Percentiles rank a stretch among this genome's conserved stretches.
Conservation (phyloP, 2,888 invertebrate genomes). For the Himalopsyche japonica region DNA sequence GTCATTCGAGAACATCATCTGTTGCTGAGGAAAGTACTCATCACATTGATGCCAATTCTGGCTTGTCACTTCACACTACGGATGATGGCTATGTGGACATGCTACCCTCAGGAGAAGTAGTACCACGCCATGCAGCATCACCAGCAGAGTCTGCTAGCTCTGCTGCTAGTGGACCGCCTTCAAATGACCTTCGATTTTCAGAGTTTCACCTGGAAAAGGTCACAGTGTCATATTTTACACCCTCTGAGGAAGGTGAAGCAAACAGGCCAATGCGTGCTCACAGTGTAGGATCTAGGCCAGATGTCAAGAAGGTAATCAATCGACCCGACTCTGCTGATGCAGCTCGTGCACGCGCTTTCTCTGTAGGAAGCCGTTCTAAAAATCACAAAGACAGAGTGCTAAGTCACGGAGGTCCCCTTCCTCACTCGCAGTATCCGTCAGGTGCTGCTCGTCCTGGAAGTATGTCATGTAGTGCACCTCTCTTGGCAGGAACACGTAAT, state of each 20-base stretch:
- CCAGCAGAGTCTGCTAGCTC: slow-evolving; percentile 73
- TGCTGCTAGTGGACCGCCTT: slow-evolving; percentile 80
- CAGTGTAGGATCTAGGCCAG: slow-evolving; percentile 82
- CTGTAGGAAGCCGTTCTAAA: slow-evolving; percentile 72
- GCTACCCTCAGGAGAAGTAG: slow-evolving; percentile 51
- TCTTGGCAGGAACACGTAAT: slow-evolving; percentile 56
- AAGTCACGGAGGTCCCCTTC: slow-evolving; percentile 45
- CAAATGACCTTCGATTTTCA: slow-evolving; percentile 74
- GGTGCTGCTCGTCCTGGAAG: slow-evolving; percentile 43
- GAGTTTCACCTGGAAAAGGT: slow-evolving; percentile 84
- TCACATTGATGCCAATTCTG: slow-evolving; percentile 43
- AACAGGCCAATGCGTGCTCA: slow-evolving; percentile 75
- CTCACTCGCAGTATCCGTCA: slow-evolving; percentile 40
- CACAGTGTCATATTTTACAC: slow-evolving; percentile 66
- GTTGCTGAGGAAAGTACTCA: slow-evolving; percentile 53
- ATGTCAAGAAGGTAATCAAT: slow-evolving; percentile 61
- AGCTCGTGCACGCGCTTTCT: slow-evolving; percentile 72
- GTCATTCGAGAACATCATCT: slow-evolving; percentile 68
- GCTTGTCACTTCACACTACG: slow-evolving; percentile 38
- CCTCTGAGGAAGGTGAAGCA: slow-evolving; percentile 64
- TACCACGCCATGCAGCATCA: slow-evolving; percentile 51
- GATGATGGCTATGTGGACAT: slow-evolving; percentile 64
- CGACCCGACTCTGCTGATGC: slow-evolving; percentile 51
- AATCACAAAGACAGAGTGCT: slow-evolving; percentile 44
- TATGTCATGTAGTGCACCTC: slow-evolving; percentile 72